These are phyloP conservation scores for Acanthisitta chloris DNA, from an alignment of 2,113 vertebrate species.

Conservation along the genomic window DNA sequence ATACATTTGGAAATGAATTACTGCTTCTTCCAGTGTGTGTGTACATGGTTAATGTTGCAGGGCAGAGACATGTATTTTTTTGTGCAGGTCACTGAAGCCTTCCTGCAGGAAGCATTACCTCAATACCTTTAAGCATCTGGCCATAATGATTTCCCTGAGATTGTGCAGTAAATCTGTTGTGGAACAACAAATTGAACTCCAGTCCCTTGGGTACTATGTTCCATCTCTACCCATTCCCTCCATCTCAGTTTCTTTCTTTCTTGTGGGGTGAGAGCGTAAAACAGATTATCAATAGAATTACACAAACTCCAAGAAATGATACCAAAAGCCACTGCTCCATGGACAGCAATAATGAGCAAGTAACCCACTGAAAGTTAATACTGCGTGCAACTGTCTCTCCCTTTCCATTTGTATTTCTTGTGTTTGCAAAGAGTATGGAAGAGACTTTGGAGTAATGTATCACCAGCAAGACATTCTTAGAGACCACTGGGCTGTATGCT, in stretches of 20 bases:
- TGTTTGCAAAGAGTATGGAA: not conserved
- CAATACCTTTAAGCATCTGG: not conserved
- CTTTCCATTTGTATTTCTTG: not conserved
- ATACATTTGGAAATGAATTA: not conserved
- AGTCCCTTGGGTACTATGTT: constrained; percentile 22
- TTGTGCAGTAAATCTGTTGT: constrained; percentile 34
- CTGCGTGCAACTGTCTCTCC: not conserved
- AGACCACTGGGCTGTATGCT: not conserved
- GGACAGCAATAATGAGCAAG: not conserved
- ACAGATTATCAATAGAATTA: not conserved
- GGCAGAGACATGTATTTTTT: not conserved
- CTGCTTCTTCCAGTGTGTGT: not conserved
- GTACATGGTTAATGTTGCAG: not conserved
- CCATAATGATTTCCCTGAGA: not conserved
- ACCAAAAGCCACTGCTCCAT: not conserved
- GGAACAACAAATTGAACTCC: constrained; percentile 28
- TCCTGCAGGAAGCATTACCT: constrained; percentile 1
- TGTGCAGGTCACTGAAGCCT: not conserved
- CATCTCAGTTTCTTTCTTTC: not conserved
- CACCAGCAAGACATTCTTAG: not conserved
- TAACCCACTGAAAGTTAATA: not conserved
- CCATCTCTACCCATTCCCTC: not conserved
- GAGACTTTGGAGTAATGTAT: not conserved
- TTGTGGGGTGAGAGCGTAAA: not conserved
- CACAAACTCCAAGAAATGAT: not conserved